A percentile compares a stretch with the other conserved stretches of the same genome.
These are phyloP conservation scores for Leptopterna dolabrata DNA, from an alignment of 2,888 invertebrate species.

Conservation along the genomic window DNA sequence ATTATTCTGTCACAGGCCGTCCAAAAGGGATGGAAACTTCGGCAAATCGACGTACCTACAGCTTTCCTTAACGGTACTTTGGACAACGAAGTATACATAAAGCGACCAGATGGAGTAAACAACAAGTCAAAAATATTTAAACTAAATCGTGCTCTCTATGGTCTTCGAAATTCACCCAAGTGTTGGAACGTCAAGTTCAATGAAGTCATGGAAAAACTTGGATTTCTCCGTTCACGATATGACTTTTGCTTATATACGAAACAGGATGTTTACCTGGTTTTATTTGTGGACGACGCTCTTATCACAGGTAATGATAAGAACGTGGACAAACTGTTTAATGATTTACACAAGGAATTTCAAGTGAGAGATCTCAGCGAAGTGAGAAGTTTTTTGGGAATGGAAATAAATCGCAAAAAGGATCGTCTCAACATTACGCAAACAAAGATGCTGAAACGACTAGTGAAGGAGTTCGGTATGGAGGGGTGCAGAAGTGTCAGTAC, in stretches of 20 bases:
- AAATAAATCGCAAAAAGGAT: slow-evolving; percentile 20
- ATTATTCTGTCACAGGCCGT: not conserved
- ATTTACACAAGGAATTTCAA: slow-evolving; percentile 48
- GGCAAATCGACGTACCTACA: slow-evolving; percentile 15
- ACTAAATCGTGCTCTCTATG: slow-evolving; percentile 10
- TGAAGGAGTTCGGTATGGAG: slow-evolving; percentile 29
- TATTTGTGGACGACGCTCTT: slow-evolving; percentile 54
- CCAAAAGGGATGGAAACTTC: not conserved
- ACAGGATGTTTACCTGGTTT: not conserved
- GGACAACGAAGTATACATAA: slow-evolving; percentile 43
- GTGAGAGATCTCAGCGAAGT: slow-evolving; percentile 37
- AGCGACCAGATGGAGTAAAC: slow-evolving; percentile 47
- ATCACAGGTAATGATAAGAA: slow-evolving; percentile 32
- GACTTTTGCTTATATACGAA: slow-evolving; percentile 38
- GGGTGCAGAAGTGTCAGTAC: slow-evolving; percentile 29
- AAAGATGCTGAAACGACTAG: slow-evolving; percentile 34
- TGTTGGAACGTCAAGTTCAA: slow-evolving; percentile 52
- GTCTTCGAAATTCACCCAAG: slow-evolving; percentile 32
- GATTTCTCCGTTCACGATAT: slow-evolving; percentile 28
- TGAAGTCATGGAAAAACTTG: slow-evolving; percentile 32
- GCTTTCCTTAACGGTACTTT: slow-evolving; percentile 28
- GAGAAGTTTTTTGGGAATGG: slow-evolving; percentile 46
- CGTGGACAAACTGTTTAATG: slow-evolving; percentile 26
- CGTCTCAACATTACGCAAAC: slow-evolving; percentile 20
- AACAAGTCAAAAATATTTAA: not conserved